phyloP scores from a whole-genome alignment of 2,113 vertebrate species.

The Silurus asotus region DNA sequence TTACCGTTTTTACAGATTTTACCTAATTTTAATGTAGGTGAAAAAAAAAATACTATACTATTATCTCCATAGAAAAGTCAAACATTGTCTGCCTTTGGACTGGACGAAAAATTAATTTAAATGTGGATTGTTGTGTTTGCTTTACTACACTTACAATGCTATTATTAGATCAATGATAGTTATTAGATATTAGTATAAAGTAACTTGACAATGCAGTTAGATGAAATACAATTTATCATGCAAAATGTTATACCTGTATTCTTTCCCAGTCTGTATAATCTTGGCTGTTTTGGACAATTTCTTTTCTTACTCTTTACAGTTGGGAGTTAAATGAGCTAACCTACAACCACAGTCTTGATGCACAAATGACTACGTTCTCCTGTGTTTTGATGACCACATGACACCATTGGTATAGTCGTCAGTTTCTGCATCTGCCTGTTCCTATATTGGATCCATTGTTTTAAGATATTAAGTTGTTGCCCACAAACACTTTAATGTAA shows the following conservation, averaged over 20 bases:
- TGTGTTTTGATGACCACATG: background rate
- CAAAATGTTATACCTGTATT: background rate
- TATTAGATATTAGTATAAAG: background rate
- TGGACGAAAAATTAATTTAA: background rate
- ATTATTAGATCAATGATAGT: too few relatives aligned
- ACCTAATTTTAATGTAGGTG: background rate
- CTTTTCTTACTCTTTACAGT: constrained; percentile 22
- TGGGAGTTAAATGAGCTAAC: background rate
- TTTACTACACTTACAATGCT: background rate
- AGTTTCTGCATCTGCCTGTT: background rate
- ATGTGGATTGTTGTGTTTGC: background rate
- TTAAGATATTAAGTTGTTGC: background rate
- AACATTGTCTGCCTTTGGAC: background rate
- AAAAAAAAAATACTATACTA: background rate
- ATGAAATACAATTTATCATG: background rate
- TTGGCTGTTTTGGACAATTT: background rate
- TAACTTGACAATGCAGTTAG: background rate
- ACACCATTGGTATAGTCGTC: background rate
- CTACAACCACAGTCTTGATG: background rate
- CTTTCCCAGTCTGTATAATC: background rate
- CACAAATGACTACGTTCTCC: background rate
- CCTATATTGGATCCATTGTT: background rate
- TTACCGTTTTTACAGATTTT: background rate
- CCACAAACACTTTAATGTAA: too few relatives aligned
- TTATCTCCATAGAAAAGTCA: background rate